A percentile compares a stretch with the other conserved stretches of the same genome.
Conservation (phyloP, 2,797 vertebrate species). For the Onychomys leucogaster region DNA sequence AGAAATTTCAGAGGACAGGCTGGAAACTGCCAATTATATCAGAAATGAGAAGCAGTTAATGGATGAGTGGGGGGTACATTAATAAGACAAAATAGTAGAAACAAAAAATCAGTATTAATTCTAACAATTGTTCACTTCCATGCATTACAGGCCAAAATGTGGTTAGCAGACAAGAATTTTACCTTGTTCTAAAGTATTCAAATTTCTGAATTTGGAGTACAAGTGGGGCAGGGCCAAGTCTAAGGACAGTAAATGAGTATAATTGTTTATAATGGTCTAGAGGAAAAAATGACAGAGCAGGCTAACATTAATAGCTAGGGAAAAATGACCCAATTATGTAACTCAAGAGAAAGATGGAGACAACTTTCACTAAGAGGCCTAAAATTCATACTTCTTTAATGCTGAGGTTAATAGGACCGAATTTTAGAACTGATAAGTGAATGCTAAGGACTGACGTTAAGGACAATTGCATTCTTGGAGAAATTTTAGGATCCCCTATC, state of each 20-base stretch:
- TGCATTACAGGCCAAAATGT: not conserved
- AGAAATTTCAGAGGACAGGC: not conserved
- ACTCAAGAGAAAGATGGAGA: constrained; percentile 1
- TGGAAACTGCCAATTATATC: not conserved
- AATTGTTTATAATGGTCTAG: constrained; percentile 1
- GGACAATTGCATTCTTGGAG: not conserved
- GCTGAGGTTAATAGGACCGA: not conserved
- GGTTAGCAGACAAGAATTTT: not conserved
- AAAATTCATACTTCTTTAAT: constrained; percentile 29
- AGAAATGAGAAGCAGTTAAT: not conserved
- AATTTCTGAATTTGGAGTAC: not conserved
- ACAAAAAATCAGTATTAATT: not conserved
- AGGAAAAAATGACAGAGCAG: not conserved
- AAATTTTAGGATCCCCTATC: not conserved
- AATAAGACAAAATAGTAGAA: not conserved
- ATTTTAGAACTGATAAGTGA: constrained; percentile 32
- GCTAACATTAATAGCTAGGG: constrained; percentile 19
- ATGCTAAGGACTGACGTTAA: not conserved
- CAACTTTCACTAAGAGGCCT: not conserved
- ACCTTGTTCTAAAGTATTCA: constrained; percentile 12
- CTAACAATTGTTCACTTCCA: not conserved
- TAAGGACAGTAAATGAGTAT: constrained; percentile 60
- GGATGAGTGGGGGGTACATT: not conserved
- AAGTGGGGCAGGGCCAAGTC: not conserved
- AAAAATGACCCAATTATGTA: constrained; percentile 51